Conservation (phyloP, 2,888 invertebrate genomes). For the Euplagia quadripunctaria region DNA sequence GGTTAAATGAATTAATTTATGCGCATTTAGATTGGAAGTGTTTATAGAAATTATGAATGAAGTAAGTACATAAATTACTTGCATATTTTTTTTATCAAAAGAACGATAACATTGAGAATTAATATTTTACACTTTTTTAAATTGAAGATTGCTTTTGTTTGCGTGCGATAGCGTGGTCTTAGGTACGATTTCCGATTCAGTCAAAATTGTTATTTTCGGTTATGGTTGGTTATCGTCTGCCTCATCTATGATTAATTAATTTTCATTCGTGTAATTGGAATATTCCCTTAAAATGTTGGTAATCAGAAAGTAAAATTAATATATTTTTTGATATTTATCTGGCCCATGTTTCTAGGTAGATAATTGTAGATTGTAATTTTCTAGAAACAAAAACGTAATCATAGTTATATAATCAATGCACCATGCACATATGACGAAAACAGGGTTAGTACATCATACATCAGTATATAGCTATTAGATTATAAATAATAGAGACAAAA, state of each 20-base stretch:
- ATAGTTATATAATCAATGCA: background rate
- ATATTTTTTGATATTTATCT: background rate
- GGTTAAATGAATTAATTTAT: constrained; percentile 42
- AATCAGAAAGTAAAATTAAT: background rate
- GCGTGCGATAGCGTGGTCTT: background rate
- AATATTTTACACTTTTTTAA: background rate
- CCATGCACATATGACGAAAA: background rate
- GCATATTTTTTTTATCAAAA: background rate
- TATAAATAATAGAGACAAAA: background rate
- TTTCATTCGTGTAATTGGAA: background rate
- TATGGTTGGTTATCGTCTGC: background rate
- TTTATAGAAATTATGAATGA: constrained; percentile 13
- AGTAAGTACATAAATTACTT: background rate
- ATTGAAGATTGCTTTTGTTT: background rate
- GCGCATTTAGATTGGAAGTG: constrained; percentile 34
- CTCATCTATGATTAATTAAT: background rate
- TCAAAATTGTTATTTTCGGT: background rate
- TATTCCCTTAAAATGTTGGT: background rate
- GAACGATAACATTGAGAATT: constrained; percentile 3
- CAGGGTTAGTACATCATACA: background rate
- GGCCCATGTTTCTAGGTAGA: background rate
- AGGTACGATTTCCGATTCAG: background rate
- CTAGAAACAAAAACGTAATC: background rate
- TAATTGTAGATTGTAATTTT: background rate
- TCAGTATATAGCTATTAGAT: too few species aligned